phyloP scores from a whole-genome alignment of 2,113 vertebrate genomes.

The Lepus europaeus region DNA sequence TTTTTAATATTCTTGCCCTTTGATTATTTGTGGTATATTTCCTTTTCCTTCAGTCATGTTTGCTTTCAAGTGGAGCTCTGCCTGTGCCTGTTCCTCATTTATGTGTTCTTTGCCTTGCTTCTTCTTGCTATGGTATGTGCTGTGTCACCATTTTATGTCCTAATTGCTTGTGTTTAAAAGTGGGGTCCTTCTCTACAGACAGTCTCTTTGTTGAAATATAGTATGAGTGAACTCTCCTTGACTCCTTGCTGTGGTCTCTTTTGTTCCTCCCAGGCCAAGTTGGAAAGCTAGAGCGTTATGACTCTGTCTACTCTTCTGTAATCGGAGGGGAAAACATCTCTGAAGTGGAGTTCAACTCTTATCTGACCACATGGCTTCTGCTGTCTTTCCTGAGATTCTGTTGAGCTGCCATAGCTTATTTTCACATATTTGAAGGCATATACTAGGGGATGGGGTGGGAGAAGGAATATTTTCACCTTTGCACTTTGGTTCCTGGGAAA shows the following conservation, averaged over 20 bases:
- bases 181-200: background rate
- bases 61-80: background rate
- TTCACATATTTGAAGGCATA: background rate
- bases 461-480: slow-evolving; percentile 6
- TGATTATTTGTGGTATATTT: background rate
- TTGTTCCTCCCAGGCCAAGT: background rate
- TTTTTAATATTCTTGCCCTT: background rate
- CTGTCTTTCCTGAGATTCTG: background rate
- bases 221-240: background rate
- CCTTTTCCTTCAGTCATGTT: background rate
- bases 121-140: background rate
- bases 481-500: background rate
- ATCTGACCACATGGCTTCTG: background rate
- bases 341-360: background rate
- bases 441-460: background rate
- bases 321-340: slow-evolving; percentile 11
- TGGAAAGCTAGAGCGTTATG: background rate
- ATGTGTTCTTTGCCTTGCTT: background rate
- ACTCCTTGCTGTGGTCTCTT: background rate
- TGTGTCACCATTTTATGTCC: background rate
- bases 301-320: background rate
- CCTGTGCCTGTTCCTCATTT: background rate
- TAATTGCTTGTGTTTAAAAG: slow-evolving; percentile 1
- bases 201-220: background rate
- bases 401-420: background rate